Evolutionary conservation across 1,140 invertebrate species (phyloP).

Genomic region (Spodoptera litura): DNA sequence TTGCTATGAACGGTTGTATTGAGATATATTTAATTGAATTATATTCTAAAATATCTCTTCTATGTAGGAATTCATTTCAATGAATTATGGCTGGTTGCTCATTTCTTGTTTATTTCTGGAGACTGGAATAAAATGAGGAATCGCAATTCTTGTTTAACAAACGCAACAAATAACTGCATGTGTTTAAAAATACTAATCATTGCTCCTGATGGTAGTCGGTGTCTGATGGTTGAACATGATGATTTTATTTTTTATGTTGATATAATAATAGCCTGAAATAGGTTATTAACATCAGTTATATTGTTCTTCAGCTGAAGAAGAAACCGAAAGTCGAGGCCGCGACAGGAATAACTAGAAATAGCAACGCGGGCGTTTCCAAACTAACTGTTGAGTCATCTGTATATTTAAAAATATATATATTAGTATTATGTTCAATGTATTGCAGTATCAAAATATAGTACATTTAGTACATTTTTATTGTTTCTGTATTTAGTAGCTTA

Average conservation of each 20-base stretch:
- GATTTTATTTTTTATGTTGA: slow-evolving; percentile 21
- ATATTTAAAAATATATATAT: slow-evolving; percentile 34
- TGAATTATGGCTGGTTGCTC: slow-evolving; percentile 10
- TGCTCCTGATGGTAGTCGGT: no score
- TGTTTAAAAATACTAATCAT: no score
- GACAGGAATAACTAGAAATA: slow-evolving; percentile 59
- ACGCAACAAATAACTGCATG: no score
- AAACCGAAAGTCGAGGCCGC: slow-evolving; percentile 73
- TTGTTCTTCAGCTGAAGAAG: slow-evolving; percentile 76
- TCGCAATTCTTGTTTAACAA: no score
- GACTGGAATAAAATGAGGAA: neutral
- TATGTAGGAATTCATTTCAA: slow-evolving; percentile 1
- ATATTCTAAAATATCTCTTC: slow-evolving; percentile 2
- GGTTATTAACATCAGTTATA: slow-evolving; percentile 51
- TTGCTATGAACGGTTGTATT: neutral
- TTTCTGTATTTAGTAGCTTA: slow-evolving; percentile 8
- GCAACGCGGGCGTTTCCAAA: slow-evolving; percentile 68
- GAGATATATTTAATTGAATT: neutral
- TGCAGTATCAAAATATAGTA: slow-evolving; percentile 4
- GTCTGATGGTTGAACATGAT: no score
- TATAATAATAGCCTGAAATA: slow-evolving; percentile 27
- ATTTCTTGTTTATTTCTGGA: slow-evolving; percentile 9
- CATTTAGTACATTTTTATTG: slow-evolving; percentile 1
- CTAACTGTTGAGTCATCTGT: slow-evolving; percentile 75
- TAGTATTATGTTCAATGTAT: slow-evolving; percentile 33